A percentile compares a stretch with the other conserved stretches of the same genome.
phyloP scores from a whole-genome alignment of 2,797 vertebrate species.

The Oreochromis mossambicus region DNA sequence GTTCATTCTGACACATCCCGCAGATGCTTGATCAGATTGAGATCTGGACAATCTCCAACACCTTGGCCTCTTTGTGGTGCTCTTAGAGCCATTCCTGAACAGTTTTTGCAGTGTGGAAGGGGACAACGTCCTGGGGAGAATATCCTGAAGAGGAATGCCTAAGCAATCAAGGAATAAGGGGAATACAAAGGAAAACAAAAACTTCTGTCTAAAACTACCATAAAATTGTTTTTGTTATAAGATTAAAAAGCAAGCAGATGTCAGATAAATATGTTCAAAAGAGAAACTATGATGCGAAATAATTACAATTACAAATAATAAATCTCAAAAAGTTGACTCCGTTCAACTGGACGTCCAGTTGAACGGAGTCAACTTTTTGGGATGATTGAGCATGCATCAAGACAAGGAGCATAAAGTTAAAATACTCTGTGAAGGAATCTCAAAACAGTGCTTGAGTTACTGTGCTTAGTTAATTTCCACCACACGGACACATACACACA shows the following conservation, averaged over 20 bases:
- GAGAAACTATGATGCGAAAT: neutral
- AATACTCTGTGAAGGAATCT: neutral
- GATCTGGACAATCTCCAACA: neutral
- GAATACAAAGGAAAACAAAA: neutral
- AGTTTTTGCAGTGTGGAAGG: neutral
- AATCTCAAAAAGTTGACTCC: neutral
- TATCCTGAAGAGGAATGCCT: neutral
- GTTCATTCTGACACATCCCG: neutral
- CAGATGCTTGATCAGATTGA: neutral
- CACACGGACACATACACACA: constrained; percentile 30
- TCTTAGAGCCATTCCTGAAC: neutral
- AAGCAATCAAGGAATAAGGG: neutral
- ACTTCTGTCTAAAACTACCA: neutral
- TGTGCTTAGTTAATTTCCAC: constrained; percentile 3
- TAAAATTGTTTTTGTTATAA: neutral
- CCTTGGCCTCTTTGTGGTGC: neutral
- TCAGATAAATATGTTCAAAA: neutral
- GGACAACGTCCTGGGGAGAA: neutral
- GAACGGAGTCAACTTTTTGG: neutral
- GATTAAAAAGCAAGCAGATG: neutral
- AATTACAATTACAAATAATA: neutral
- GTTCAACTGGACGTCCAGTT: neutral
- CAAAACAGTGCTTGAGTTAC: neutral
- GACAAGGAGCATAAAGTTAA: neutral
- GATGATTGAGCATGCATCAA: neutral